phyloP scores from a whole-genome alignment of 2,797 vertebrate genomes.

The Myotis myotis region DNA sequence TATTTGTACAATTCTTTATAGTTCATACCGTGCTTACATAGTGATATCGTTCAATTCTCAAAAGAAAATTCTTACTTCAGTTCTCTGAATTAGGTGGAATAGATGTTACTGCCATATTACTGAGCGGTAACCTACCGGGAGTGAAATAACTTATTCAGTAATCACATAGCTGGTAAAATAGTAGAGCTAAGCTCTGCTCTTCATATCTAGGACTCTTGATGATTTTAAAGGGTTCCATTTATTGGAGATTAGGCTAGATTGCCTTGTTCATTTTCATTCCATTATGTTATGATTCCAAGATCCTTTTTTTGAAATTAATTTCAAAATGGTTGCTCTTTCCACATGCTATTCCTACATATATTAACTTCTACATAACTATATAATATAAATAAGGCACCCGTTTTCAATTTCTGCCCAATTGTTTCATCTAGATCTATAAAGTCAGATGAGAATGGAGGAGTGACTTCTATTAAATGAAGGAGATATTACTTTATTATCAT shows the following conservation, averaged over 20 bases:
- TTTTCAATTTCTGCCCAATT: background rate
- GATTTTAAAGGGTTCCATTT: background rate
- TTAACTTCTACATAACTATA: background rate
- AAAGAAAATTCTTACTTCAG: background rate
- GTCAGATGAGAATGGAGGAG: background rate
- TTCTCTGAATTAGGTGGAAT: background rate
- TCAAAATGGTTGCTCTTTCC: background rate
- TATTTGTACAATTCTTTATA: background rate
- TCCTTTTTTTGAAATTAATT: background rate
- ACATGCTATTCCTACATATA: background rate
- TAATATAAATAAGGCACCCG: background rate
- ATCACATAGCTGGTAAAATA: background rate
- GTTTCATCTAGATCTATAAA: background rate
- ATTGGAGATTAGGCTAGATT: background rate
- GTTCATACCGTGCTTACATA: background rate
- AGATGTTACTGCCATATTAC: background rate
- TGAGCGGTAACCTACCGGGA: background rate
- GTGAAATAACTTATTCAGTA: background rate
- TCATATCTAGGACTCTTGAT: background rate
- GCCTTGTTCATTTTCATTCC: background rate
- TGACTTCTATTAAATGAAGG: background rate
- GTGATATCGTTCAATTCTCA: slow-evolving; percentile 19
- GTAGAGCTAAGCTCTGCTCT: background rate
- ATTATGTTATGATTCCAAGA: background rate
- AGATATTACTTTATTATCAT: background rate